Percentiles rank a stretch among this genome's conserved stretches.
Evolutionary conservation across 1,140 invertebrate species (phyloP).

Genomic region (Ephestia elutella): DNA sequence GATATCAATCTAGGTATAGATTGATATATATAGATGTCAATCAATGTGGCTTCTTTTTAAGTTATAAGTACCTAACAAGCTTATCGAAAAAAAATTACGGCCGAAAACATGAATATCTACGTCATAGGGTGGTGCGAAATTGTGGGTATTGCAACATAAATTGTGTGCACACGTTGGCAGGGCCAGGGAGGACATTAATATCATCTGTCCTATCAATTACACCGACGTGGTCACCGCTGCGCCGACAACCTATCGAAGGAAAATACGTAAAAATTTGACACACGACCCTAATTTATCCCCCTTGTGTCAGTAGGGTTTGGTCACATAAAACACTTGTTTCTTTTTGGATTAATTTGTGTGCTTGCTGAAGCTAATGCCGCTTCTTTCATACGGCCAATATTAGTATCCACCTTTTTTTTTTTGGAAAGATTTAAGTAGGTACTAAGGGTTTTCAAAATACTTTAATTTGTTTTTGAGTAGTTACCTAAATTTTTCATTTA

Average conservation of each 20-base stretch:
- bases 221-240: conserved; percentile 43
- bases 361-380: too few relatives aligned
- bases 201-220: conserved; percentile 60
- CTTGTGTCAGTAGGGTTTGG: conserved; percentile 19
- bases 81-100: not conserved
- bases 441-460: too few relatives aligned
- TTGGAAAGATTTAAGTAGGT: too few relatives aligned
- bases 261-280: conserved; percentile 51
- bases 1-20: too few relatives aligned
- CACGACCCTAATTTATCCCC: conserved; percentile 33
- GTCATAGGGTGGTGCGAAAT: conserved; percentile 10
- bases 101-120: conserved; percentile 6
- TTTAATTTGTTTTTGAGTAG: too few relatives aligned
- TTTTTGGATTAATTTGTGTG: not conserved
- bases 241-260: conserved; percentile 42
- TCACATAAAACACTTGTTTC: not conserved
- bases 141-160: conserved; percentile 46
- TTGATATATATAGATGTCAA: too few relatives aligned
- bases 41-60: not conserved
- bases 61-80: not conserved
- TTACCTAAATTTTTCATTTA: too few relatives aligned
- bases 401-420: too few relatives aligned
- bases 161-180: conserved; percentile 47
- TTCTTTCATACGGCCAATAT: too few relatives aligned
- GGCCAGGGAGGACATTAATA: conserved; percentile 46